phyloP scores from a whole-genome alignment of 1,140 invertebrate genomes.

The Caenorhabditis brenneri region DNA sequence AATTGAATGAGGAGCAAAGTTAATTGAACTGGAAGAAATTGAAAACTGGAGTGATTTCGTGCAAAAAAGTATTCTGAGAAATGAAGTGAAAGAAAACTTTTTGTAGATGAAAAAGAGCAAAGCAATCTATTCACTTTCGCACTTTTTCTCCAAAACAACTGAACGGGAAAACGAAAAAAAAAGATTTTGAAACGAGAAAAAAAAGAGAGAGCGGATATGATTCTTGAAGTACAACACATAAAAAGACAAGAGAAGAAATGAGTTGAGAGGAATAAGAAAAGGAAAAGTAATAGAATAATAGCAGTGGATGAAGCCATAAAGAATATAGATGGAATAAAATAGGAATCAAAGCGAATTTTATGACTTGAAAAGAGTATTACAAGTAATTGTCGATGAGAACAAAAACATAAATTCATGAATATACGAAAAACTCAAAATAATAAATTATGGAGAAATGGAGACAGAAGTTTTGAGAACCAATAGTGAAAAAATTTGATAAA shows the following conservation, averaged over 20 bases:
- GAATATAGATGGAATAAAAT: background rate
- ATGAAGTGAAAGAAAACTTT: background rate
- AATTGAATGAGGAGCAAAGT: background rate
- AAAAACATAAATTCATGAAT: no score
- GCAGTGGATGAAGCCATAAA: background rate
- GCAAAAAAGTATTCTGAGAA: background rate
- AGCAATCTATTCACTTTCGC: background rate
- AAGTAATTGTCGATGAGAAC: background rate
- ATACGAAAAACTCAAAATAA: background rate
- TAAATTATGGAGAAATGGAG: background rate
- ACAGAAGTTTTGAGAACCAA: no score
- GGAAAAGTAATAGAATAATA: constrained; percentile 6
- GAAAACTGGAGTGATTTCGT: background rate
- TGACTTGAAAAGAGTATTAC: background rate
- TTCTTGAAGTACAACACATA: constrained; percentile 10
- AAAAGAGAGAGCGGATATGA: background rate
- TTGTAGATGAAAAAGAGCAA: background rate
- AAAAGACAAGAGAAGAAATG: background rate
- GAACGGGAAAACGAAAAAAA: constrained; percentile 30
- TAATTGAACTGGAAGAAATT: background rate
- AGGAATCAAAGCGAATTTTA: background rate
- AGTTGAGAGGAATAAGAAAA: background rate
- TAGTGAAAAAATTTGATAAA: no score
- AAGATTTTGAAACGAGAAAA: background rate
- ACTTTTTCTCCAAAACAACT: background rate